Conservation (phyloP, 2,797 vertebrate species). For the Podarcis lilfordi region DNA sequence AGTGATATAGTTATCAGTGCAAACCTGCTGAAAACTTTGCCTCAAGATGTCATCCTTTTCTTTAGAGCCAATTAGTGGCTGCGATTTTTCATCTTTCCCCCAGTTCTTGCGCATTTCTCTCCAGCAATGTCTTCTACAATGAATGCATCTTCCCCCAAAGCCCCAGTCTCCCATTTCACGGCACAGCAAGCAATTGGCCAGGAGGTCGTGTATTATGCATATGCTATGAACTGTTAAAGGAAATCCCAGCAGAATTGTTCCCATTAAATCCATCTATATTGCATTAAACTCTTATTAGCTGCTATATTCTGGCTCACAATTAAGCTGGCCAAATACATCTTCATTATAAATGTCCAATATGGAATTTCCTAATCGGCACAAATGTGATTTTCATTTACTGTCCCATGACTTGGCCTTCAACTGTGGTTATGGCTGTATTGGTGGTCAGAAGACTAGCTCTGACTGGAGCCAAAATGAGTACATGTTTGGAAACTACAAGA, state of each 20-base stretch:
- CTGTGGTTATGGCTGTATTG: not conserved
- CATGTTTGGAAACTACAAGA: not conserved
- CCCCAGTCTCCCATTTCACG: conserved; percentile 36
- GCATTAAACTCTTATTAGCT: conserved; percentile 69
- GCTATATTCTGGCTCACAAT: conserved; percentile 59
- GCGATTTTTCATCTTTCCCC: conserved; percentile 24
- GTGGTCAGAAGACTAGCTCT: conserved; percentile 26
- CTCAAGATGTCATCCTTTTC: conserved; percentile 27
- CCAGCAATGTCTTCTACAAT: conserved; percentile 30
- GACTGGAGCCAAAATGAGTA: not conserved
- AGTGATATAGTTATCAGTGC: conserved; percentile 13
- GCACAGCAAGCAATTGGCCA: conserved; percentile 37
- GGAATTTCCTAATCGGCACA: conserved; percentile 55
- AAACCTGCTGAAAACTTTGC: not conserved
- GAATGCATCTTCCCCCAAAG: conserved; percentile 19
- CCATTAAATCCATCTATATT: conserved; percentile 73
- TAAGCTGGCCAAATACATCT: conserved; percentile 62
- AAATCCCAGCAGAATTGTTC: conserved; percentile 61
- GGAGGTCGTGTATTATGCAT: conserved; percentile 60
- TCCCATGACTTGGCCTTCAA: conserved; percentile 41
- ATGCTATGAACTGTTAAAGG: conserved; percentile 53
- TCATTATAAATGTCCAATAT: conserved; percentile 54
- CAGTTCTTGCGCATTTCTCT: conserved; percentile 15
- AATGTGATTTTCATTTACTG: conserved; percentile 54
- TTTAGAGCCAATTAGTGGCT: conserved; percentile 8